Evolutionary conservation across 1,140 invertebrate genomes (phyloP).

Genomic region (Trissolcus basalis): DNA sequence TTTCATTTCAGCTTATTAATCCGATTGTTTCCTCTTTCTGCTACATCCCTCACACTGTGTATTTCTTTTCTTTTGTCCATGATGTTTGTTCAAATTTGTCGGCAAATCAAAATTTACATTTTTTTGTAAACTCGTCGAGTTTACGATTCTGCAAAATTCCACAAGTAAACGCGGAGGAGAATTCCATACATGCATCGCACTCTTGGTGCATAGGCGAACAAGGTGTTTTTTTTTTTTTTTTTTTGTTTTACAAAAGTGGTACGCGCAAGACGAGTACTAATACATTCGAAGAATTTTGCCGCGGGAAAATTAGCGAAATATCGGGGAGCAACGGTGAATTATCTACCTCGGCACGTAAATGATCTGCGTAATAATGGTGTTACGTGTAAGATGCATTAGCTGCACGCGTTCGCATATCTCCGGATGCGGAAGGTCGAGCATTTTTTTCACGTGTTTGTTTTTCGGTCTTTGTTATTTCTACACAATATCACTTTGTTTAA

Average conservation of each 20-base stretch:
- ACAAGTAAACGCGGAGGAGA: constrained; percentile 24
- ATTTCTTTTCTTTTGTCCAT: too few species aligned
- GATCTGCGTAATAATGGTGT: constrained; percentile 71
- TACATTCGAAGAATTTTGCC: constrained; percentile 66
- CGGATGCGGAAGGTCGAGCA: constrained; percentile 54
- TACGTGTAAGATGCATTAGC: constrained; percentile 67
- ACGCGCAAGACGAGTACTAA: constrained; percentile 29
- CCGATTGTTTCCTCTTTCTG: too few species aligned
- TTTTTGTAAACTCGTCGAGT: too few species aligned
- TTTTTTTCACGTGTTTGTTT: constrained; percentile 20
- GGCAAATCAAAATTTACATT: too few species aligned
- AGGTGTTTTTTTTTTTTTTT: too few species aligned
- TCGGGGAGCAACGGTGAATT: constrained; percentile 46
- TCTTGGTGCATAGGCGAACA: constrained; percentile 18
- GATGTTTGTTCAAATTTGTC: constrained; percentile 11
- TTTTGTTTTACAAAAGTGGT: constrained; percentile 42
- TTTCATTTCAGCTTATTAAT: too few species aligned
- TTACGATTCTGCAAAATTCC: constrained; percentile 44
- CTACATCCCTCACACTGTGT: too few species aligned
- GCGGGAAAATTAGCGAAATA: constrained; percentile 64
- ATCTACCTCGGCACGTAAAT: constrained; percentile 65
- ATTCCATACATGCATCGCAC: constrained; percentile 50
- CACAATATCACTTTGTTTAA: too few species aligned
- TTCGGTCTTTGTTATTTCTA: constrained; percentile 28
- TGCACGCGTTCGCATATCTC: constrained; percentile 69